Evolutionary conservation across 1,140 invertebrate species (phyloP), one percentile per base, ranked within the genome.

Genomic region (Drosophila kanapiae): DNA sequence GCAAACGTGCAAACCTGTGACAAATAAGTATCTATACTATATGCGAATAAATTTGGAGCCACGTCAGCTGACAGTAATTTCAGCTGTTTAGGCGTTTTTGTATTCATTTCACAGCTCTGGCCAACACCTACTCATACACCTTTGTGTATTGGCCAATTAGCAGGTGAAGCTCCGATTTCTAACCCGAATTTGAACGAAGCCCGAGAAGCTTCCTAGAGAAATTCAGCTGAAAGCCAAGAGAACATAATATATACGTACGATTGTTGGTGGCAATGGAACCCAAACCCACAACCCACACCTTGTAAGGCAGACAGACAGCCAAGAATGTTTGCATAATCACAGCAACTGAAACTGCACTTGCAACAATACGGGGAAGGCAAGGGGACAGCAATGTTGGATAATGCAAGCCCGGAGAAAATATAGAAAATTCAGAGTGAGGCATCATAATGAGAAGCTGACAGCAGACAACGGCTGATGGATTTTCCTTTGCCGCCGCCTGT

Each of bases 321-420:
- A 45, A 74, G 70, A 74, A 60, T 54, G 51, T 77, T 59, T 60
- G 57, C 60, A 78, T 61, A 77, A 81, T 72, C 23, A 45, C 59
- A 56, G 18, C 38, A 35, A 65, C 31, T 43, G 68, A n/a, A 61
- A 68, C 47, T 45, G 60, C 40, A 49, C 27, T 51, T 51, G 37
- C 51, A 62, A 63, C 42, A 67, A 53, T 63, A 64, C 33, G 78
- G 53, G 47, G 65, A 71, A 59, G 56, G 53, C 33, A 51, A 0
- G 49, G 49, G 48, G 49, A 51, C 68, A 56, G 42, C 38, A 48
- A 60, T 47, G 59, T 51, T 59, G 37, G 69, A 80, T 63, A 80
- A 57, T 56, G 43, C 49, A 72, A 42, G 23, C 47, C 18, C 16
- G 35, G 8, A 27, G 53, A 58, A 42, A 49, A 74, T 38, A 13